phyloP scores from a whole-genome alignment of 2,797 vertebrate species.

The Harpagifer antarcticus region DNA sequence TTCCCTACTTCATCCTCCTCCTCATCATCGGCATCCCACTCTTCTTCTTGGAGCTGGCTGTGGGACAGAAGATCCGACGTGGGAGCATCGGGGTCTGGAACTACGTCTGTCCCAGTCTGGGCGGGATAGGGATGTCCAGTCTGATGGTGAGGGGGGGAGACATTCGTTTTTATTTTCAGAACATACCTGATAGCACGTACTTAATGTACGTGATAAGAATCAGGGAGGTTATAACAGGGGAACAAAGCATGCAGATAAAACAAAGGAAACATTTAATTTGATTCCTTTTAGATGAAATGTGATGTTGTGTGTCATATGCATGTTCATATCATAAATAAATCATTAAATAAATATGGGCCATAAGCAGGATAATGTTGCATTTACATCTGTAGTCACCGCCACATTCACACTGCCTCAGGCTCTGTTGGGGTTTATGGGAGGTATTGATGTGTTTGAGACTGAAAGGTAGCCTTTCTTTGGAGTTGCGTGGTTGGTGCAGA shows the following conservation, averaged over 20 bases:
- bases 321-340: neutral
- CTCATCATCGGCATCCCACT: slow-evolving; percentile 94
- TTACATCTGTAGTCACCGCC: slow-evolving; percentile 18
- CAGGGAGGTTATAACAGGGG: no score
- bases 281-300: neutral
- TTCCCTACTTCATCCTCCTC: slow-evolving; percentile 94
- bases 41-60: slow-evolving; percentile 96
- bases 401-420: slow-evolving; percentile 3
- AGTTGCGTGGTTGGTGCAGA: slow-evolving; percentile 48
- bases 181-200: neutral
- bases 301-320: neutral
- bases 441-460: slow-evolving; percentile 41
- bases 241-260: neutral
- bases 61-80: slow-evolving; percentile 94
- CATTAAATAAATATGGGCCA: slow-evolving; percentile 5
- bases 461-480: slow-evolving; percentile 54
- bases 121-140: slow-evolving; percentile 94
- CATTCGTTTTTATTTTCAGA: neutral
- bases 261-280: no score
- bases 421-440: slow-evolving; percentile 29
- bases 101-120: slow-evolving; percentile 92
- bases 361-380: slow-evolving; percentile 21
- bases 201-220: neutral
- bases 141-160: slow-evolving; percentile 86
- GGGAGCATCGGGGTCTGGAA: slow-evolving; percentile 98